Evolutionary conservation across 2,797 vertebrate species (phyloP), one percentile per base, ranked within the genome.

Genomic region (Pyrocephalus nanus): DNA sequence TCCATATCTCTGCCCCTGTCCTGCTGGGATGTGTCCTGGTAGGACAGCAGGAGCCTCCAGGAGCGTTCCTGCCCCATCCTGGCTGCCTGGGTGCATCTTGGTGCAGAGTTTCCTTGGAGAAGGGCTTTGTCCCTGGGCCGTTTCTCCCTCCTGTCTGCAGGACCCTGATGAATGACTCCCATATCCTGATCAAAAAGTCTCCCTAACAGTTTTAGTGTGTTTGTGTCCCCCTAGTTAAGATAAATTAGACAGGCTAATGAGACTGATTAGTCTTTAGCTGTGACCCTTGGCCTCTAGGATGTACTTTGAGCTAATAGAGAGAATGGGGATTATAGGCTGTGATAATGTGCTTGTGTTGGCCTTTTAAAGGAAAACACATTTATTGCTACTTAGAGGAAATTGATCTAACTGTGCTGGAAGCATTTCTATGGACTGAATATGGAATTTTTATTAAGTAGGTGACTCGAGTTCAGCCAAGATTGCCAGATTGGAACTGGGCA

Each of bases 341-440:
- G 98, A 98, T 98, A 99, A 99, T 99, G 98, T 98, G 98, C 98
- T 98, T 97, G 93, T 98, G 98, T 97, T 98, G 98, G 98, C 98
- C 98, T 98, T 99, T 99, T 99, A 98, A 99, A 99, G 98, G 98
- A 98, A 98, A 99, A 99, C 99, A 99, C 98, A 98, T 99, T 99
- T 99, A 99, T 99, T 99, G 98, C 98, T 99, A 99, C 99, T 99
- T 99, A 99, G 98, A 98, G 98, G 98, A 99, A 99, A 99, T 99
- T 99, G 99, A 99, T 99, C 99, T 99, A 99, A 99, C 99, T 99
- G 99, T 98, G 98, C 98, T 98, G 98, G 98, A 99, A 99, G 97
- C 97, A 89, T 98, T 98, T 98, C 98, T 98, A 98, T 98, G 96
- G 98, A 98, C 98, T 98, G 97, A 98, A 98, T 98, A 97, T 98